These are phyloP conservation scores for Neuroterus valhalla DNA, from an alignment of 1,140 invertebrate species.

Conservation along the genomic window DNA sequence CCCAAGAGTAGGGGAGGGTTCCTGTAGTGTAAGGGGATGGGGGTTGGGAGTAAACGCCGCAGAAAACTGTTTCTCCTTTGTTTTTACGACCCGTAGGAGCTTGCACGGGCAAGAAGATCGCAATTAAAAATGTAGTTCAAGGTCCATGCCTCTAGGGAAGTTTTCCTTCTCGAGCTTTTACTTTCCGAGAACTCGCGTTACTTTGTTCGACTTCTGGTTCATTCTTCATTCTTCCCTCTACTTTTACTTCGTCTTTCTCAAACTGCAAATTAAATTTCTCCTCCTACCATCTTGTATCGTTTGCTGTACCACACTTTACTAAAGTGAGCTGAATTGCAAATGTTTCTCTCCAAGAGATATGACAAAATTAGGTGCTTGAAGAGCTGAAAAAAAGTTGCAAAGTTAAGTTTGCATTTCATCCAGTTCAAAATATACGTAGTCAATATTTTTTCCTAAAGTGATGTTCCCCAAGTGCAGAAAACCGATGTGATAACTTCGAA, in stretches of 20 bases:
- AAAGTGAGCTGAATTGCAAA: background rate
- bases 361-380: too few species aligned
- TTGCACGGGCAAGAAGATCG: conserved; percentile 51
- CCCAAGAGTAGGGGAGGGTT: conserved; percentile 40
- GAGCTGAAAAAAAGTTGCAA: too few species aligned
- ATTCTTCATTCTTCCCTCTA: conserved; percentile 38
- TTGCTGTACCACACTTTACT: conserved; percentile 15
- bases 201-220: conserved; percentile 27
- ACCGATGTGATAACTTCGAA: too few species aligned
- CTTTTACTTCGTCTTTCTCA: conserved; percentile 1
- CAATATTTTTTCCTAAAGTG: too few species aligned
- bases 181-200: conserved; percentile 21
- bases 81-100: conserved; percentile 62
- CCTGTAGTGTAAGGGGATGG: conserved; percentile 40
- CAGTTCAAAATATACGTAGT: too few species aligned
- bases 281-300: conserved; percentile 13
- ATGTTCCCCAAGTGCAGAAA: too few species aligned
- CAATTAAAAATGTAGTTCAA: conserved; percentile 76
- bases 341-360: too few species aligned
- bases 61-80: conserved; percentile 73
- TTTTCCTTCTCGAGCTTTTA: conserved; percentile 41
- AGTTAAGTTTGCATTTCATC: too few species aligned
- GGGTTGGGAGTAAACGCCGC: conserved; percentile 45
- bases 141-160: conserved; percentile 62
- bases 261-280: conserved; percentile 16